Evolutionary conservation across 30 jellyfish, hydroid and myxozoan species (phyloP).

Genomic region (Mastigias papua): DNA sequence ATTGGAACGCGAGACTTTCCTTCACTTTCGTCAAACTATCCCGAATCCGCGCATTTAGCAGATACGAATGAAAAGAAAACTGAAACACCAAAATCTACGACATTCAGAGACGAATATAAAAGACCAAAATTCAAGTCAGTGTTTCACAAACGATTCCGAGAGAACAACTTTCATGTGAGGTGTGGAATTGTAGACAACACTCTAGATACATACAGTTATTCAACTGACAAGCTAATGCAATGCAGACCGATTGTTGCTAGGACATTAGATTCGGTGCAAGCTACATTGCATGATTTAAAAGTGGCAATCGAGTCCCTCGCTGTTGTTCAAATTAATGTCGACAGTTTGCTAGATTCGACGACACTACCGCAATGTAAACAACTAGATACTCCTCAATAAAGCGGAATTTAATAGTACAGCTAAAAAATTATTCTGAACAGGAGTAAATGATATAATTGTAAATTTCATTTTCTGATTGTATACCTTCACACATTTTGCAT

Average conservation of each 20-base stretch:
- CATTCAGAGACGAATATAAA: constrained; percentile 59
- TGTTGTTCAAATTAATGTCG: constrained; percentile 44
- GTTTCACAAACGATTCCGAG: constrained; percentile 75
- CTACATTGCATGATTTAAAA: constrained; percentile 45
- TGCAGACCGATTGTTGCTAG: constrained; percentile 52
- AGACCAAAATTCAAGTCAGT: constrained; percentile 67
- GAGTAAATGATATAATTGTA: too few relatives aligned
- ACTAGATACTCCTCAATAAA: background rate
- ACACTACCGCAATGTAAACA: constrained; percentile 37
- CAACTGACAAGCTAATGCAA: constrained; percentile 41
- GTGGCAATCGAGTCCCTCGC: constrained; percentile 56
- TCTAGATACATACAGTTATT: constrained; percentile 63
- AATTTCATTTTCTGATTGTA: too few relatives aligned
- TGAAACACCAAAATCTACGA: constrained; percentile 32
- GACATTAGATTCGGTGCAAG: constrained; percentile 31
- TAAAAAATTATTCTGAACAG: too few relatives aligned
- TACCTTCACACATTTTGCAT: too few relatives aligned
- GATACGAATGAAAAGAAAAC: constrained; percentile 4
- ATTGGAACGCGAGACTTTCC: constrained; percentile 73
- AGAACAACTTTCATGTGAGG: constrained; percentile 79
- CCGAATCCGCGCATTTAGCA: constrained; percentile 25
- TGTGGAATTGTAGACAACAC: constrained; percentile 81
- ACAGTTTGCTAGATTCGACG: constrained; percentile 29
- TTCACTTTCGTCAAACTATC: constrained; percentile 61
- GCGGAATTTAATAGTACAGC: background rate